Conservation (phyloP, 2,797 vertebrate genomes). For the Micropoecilia bifurca region DNA sequence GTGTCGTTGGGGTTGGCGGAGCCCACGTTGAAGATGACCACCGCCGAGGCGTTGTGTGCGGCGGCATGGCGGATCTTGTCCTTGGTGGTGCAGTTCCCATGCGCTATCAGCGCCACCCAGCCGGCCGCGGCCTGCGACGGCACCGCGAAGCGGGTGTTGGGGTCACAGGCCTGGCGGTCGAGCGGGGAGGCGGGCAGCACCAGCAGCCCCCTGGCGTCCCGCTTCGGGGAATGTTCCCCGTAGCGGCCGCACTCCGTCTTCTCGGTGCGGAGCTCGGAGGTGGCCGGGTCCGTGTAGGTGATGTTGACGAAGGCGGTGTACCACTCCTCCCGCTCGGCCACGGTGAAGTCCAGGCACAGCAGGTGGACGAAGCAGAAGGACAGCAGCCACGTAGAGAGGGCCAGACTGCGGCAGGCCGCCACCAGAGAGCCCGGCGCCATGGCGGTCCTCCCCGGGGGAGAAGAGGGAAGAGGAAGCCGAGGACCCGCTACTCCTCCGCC, state of each 20-base stretch:
- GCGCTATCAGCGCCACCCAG: constrained; percentile 94
- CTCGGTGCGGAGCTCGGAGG: constrained; percentile 86
- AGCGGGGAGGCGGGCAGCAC: constrained; percentile 82
- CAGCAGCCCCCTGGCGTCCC: constrained; percentile 89
- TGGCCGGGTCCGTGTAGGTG: constrained; percentile 90
- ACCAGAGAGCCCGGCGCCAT: constrained; percentile 90
- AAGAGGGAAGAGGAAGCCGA: background rate
- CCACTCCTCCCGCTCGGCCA: constrained; percentile 98
- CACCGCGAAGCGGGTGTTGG: constrained; percentile 82
- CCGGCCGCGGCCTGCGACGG: constrained; percentile 75
- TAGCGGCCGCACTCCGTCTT: constrained; percentile 95
- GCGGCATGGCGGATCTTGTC: constrained; percentile 94
- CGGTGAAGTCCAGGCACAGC: constrained; percentile 95
- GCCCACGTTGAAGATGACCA: constrained; percentile 95
- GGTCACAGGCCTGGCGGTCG: constrained; percentile 91
- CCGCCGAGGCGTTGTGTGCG: constrained; percentile 91
- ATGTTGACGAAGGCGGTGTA: constrained; percentile 99
- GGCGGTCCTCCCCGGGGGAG: constrained; percentile 48
- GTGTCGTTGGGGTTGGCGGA: constrained; percentile 89
- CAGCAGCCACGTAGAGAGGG: constrained; percentile 96
- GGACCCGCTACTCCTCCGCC: constrained; percentile 35
- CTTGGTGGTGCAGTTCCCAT: constrained; percentile 91
- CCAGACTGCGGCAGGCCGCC: constrained; percentile 95
- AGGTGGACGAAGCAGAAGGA: constrained; percentile 97
- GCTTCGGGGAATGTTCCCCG: constrained; percentile 93